Evolutionary conservation across 2,888 invertebrate genomes (phyloP), one percentile per base, ranked within the genome.

Genomic region (Emmelina monodactyla): DNA sequence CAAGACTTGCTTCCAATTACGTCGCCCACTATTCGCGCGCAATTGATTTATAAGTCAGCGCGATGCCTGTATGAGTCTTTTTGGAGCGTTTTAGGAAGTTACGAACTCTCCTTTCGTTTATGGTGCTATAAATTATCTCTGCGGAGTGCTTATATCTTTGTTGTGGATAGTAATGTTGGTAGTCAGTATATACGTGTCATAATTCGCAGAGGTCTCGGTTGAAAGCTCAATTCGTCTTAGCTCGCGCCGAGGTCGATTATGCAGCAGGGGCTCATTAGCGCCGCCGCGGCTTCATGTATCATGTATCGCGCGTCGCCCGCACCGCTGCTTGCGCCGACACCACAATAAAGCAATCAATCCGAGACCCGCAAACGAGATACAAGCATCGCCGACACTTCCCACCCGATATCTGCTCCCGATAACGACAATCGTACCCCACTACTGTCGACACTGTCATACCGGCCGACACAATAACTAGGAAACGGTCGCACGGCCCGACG

Each of bases 321-420:
- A 50, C 55, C 58, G 47, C 50, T 43, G 41, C 51, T 52, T 51
- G 51, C 49, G 33, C 47, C 51, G 57, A 57, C 61, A 55, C 59
- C 57, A 73, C 76, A 76, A 76, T 78, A 72, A 73, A 76, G 75
- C 72, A 75, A 75, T 78, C 78, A 78, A 71, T 70, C 68, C 61
- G 59, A 55, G 55, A 58, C 58, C 50, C 51, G 50, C 59, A 66
- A 69, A 64, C 63, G 60, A 66, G 62, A 62, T 54, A 53, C 55
- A 50, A 50, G 41, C 51, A 41, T 51, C 54, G 40, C 46, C 46
- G n/a, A n/a, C n/a, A 50, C 53, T 47, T 44, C 47, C 44, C 51
- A 47, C 45, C 37, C 50, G 50, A 51, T 51, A 49, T 45, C 47
- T 46, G 46, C 47, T 41, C 43, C 37, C 38, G 49, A 45, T 52